These are phyloP conservation scores for Spodoptera exigua DNA, from an alignment of 2,888 invertebrate species.

Conservation along the genomic window DNA sequence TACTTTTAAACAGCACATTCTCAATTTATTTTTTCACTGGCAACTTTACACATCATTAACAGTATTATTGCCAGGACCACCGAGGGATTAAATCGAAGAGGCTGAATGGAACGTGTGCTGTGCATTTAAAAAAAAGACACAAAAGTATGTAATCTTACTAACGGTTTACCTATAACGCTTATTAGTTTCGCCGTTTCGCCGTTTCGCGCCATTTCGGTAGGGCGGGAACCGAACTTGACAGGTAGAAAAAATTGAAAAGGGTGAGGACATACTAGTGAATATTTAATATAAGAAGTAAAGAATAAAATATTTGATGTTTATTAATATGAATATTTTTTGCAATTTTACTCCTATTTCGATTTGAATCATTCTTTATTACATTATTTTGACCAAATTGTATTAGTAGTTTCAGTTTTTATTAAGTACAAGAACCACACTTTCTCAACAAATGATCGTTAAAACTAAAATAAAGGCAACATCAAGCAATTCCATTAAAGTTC, in stretches of 20 bases:
- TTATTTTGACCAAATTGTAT: too few species aligned
- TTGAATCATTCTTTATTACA: too few species aligned
- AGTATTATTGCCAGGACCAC: slow-evolving; percentile 49
- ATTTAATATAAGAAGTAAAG: slow-evolving; percentile 23
- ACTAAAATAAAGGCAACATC: too few species aligned
- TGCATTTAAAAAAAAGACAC: slow-evolving; percentile 49
- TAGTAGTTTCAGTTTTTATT: too few species aligned
- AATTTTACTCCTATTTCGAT: too few species aligned
- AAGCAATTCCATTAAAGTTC: not conserved
- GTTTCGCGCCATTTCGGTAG: slow-evolving; percentile 46
- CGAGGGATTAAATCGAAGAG: slow-evolving; percentile 39
- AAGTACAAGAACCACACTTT: too few species aligned
- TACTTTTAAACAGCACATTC: slow-evolving; percentile 7
- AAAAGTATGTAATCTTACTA: slow-evolving; percentile 60
- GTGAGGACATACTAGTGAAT: not conserved
- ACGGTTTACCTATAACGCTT: slow-evolving; percentile 58
- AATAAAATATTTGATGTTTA: slow-evolving; percentile 11
- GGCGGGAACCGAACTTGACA: slow-evolving; percentile 30
- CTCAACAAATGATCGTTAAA: not conserved
- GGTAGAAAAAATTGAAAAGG: slow-evolving; percentile 22
- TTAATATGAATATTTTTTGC: not conserved
- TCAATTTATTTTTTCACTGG: slow-evolving; percentile 31
- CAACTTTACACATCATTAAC: slow-evolving; percentile 39
- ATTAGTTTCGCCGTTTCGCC: slow-evolving; percentile 59
- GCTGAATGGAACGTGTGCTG: slow-evolving; percentile 35